These are phyloP conservation scores for Sandelia bainsii DNA, from an alignment of 2,797 vertebrate genomes.

Conservation along the genomic window DNA sequence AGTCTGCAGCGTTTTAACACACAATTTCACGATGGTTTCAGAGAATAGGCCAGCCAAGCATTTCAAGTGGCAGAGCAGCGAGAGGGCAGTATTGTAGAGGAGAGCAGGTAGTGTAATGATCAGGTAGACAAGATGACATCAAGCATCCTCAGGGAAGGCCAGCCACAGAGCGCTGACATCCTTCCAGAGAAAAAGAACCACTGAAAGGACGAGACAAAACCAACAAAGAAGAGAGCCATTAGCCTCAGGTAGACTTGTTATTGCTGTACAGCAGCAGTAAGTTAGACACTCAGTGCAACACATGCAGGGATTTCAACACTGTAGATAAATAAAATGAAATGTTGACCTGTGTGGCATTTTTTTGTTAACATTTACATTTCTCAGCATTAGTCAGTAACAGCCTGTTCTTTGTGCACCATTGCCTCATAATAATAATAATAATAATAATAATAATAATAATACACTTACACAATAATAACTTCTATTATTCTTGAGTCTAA, in stretches of 20 bases:
- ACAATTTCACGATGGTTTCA: constrained; percentile 76
- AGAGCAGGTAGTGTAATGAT: constrained; percentile 79
- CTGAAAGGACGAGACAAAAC: constrained; percentile 74
- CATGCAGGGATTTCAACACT: neutral
- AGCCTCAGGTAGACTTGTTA: constrained; percentile 50
- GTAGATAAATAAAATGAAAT: neutral
- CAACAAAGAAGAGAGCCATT: constrained; percentile 75
- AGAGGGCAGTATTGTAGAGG: constrained; percentile 75
- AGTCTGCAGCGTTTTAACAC: constrained; percentile 62
- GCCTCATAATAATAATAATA: neutral
- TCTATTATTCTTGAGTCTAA: neutral
- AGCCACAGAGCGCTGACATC: constrained; percentile 63
- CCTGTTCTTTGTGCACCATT: neutral
- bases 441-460: too few relatives aligned
- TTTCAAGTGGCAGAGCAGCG: constrained; percentile 78
- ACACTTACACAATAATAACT: too few relatives aligned
- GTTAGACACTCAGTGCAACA: constrained; percentile 20
- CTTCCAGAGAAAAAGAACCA: constrained; percentile 65
- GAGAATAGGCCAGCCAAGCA: constrained; percentile 79
- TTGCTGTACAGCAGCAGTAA: constrained; percentile 46
- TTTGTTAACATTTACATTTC: neutral
- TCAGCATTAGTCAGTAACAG: neutral
- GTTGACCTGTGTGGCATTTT: neutral
- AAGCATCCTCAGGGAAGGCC: constrained; percentile 77
- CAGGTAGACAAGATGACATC: constrained; percentile 80